Evolutionary conservation across 2,888 invertebrate species (phyloP), one percentile per base, ranked within the genome.

Genomic region (Plutella xylostella): DNA sequence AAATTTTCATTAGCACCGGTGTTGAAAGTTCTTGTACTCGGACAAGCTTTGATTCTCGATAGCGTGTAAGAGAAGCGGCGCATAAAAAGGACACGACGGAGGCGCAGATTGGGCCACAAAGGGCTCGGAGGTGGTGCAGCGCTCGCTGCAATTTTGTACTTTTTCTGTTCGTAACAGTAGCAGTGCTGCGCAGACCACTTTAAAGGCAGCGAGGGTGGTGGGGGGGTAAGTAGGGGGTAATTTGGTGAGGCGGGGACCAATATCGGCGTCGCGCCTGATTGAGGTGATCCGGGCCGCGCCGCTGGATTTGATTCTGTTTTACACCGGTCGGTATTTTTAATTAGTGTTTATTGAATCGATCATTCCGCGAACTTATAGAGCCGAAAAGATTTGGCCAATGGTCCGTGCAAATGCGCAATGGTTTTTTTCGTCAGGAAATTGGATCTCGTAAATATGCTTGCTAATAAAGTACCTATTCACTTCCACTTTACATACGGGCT

Each of bases 71-170:
- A 78, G 80, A 73, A 72, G 71, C 72, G 69, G 61, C 58, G 65
- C 65, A 73, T 75, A 82, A 79, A 82, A 80, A 80, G 68, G 73
- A 72, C 67, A 75, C 72, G 77, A 79, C 57, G 64, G 61, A 78
- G 80, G 80, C 66, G 71, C 65, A 82, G 82, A 79, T 80, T 79
- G 80, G 77, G 77, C 80, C 80, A 83, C 83, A 83, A 83, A 83
- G 83, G 79, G 80, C 73, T 72, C 70, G 62, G 75, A 82, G 83
- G 80, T 78, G 78, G 77, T 78, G 71, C 73, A 65, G 65, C 69
- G 71, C 65, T 65, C 71, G 65, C 65, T 65, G 60, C 69, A 70
- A 72, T 80, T 80, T 80, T 79, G 68, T 70, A 74, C 71, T 82
- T 80, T 82, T 82, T 79, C 72, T 77, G 72, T 78, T 78, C 78